A percentile compares a stretch with the other conserved stretches of the same genome.
Conservation (phyloP, 1,140 invertebrate species). For the Aphelenchoides fujianensis region DNA sequence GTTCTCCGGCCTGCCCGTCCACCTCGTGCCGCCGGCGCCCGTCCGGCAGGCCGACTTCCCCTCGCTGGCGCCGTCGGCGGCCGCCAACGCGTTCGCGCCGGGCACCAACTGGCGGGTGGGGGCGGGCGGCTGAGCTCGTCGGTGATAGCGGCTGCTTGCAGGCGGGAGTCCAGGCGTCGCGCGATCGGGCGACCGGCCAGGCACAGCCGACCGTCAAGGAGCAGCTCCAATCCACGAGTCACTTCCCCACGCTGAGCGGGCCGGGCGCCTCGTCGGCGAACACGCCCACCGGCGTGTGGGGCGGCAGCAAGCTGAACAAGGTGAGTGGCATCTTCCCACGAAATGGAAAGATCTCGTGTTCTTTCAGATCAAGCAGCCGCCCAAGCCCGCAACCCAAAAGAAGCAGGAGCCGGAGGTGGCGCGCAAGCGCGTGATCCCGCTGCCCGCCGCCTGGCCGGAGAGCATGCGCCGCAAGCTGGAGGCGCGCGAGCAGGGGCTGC, state of each 20-base stretch:
- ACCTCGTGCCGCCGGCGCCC: not conserved
- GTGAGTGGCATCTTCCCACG: no score
- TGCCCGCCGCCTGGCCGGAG: conserved; percentile 11
- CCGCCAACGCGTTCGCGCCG: not conserved
- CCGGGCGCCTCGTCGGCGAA: not conserved
- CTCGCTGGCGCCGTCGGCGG: not conserved
- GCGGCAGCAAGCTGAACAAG: conserved; percentile 1
- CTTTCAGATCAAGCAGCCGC: not conserved
- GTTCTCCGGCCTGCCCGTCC: not conserved
- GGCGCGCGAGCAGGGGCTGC: conserved; percentile 10
- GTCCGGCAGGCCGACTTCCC: conserved; percentile 11
- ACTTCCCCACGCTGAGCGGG: conserved; percentile 10
- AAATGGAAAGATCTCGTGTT: no score
- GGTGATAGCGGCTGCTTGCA: not conserved
- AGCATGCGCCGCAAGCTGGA: conserved; percentile 18
- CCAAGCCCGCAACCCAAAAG: not conserved
- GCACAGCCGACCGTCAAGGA: not conserved
- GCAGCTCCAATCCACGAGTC: not conserved
- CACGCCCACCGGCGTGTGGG: not conserved
- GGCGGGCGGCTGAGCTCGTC: not conserved
- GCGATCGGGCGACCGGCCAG: not conserved
- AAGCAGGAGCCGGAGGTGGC: not conserved
- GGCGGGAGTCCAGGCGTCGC: not conserved
- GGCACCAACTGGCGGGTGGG: conserved; percentile 18
- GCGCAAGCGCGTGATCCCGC: conserved; percentile 3